Base-by-base conservation (phyloP, 2,797 vertebrate genomes). In the Selene dorsalis region DNA sequence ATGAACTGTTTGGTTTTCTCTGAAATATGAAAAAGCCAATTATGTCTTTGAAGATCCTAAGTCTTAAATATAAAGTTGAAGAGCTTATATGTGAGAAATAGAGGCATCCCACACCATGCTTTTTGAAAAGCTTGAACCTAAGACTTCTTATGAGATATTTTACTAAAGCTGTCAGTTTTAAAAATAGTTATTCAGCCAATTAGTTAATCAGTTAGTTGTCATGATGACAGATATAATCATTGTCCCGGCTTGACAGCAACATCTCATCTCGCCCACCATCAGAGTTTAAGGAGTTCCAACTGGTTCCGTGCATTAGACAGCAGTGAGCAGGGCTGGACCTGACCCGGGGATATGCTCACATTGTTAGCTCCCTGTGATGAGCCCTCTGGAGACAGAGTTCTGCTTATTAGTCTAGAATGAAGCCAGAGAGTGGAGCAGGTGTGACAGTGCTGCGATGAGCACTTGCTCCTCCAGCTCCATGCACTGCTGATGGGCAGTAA, bases 401-500 rank as follows among this genome's bases (percentile, higher is more conserved):
- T 62, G 64, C 68, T 85, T 80, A 85, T 89, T 86, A 79, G 72
- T 71, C 39, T 63, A 8, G 45, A 75, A 74, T 55, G 69, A 82
- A 75, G 73, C 45, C 30, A 32, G 38, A 62, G 62, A 68, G 38
- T 55, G 53, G 53, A 72, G 76, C 77, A 73, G 72, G 69, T 80
- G 79, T 78, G 79, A 83, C 59, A 64, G 26, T 64, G 67, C 75
- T 41, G 67, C 83, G 89, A 90, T 89, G 81, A 91, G 79, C 61
- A 43, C 80, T 80, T 55, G 41, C 74, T 75, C 45, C 71, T 86
- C 56, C 75, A 61, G 68, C 86, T 76, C 77, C 87, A 90, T 77
- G 87, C 60, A 16, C 84, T 48, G 75, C 76, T 83, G 81, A 86
- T 82, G 84, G 80, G 69, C 72, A 56, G 39, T 88, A 89, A 94